Base-by-base conservation (phyloP, 2,888 invertebrate genomes). In the Byasa hedistus region DNA sequence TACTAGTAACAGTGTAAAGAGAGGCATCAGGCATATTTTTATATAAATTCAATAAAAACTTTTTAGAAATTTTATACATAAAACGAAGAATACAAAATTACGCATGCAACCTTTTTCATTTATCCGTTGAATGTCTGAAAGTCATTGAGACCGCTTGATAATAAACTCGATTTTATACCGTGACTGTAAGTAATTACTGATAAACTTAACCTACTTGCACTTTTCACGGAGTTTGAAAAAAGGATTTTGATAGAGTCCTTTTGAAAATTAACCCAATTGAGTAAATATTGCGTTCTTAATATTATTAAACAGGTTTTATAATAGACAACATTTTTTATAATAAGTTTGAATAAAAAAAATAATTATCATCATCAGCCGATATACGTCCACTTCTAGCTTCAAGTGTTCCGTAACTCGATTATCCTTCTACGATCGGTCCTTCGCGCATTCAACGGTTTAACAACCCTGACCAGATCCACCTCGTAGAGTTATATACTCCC, bases 121-220 rank as follows among this genome's bases (percentile, higher is more conserved):
- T 48, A 48, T 48, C 4, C 48, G 48, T 44, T 1, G 12, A 27
- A 21, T n/a, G 57, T 21, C 66, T 67, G 44, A 39, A 32, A 58
- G 58, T 22, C 58, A 57, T 64, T 64, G 57, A 21, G 22, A 64
- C 27, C 22, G 32, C 22, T 61, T 57, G 64, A 64, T 58, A 64
- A 64, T 39, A 36, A 58, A 58, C 64, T 19, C 58, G 58, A 58
- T 58, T 51, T 58, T 52, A 57, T 39, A 54, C 54, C 12, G 32
- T 39, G 39, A 36, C 23, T 54, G 32, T 54, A 19, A 55, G 48
- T n/a, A 48, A 48, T 48, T 48, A 48, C 48, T n/a, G 48, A 48
- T 48, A 48, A 48, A 19, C n/a, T 5, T 15, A 39, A 39, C 12
- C 12, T 15, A 48, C n/a, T 48, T n/a, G n/a, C 12, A 48, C 48